Conservation (phyloP, 2,888 invertebrate genomes). For the Xestia rhomboidea region DNA sequence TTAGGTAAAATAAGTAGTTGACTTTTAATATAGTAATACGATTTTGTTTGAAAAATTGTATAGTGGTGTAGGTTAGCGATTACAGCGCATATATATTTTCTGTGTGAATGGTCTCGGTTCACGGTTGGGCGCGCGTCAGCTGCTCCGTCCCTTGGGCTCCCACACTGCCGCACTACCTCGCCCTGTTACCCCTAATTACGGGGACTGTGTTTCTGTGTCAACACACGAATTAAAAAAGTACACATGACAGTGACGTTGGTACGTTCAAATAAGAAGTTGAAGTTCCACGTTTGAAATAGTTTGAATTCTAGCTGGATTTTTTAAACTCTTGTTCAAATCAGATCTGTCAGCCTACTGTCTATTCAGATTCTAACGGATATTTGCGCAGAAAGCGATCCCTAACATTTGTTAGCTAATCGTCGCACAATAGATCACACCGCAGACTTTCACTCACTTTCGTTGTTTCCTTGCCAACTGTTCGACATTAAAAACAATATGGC, state of each 20-base stretch:
- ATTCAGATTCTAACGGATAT: constrained; percentile 25
- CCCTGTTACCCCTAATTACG: constrained; percentile 81
- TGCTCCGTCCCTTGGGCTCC: constrained; percentile 78
- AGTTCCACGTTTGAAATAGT: constrained; percentile 24
- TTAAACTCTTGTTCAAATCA: constrained; percentile 17
- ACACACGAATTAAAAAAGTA: constrained; percentile 69
- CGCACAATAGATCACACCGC: constrained; percentile 69
- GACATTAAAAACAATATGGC: constrained; percentile 85
- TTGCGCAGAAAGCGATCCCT: constrained; percentile 46
- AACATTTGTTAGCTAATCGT: constrained; percentile 64
- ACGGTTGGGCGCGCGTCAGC: constrained; percentile 78
- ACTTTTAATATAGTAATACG: constrained; percentile 53
- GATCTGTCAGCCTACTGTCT: not conserved
- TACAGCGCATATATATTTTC: constrained; percentile 74
- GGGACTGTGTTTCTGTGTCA: constrained; percentile 84
- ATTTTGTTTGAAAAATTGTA: constrained; percentile 51
- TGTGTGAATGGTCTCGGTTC: constrained; percentile 75
- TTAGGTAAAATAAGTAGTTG: constrained; percentile 57
- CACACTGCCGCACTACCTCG: constrained; percentile 71
- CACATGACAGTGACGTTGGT: constrained; percentile 37
- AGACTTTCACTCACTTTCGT: constrained; percentile 83
- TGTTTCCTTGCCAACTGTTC: constrained; percentile 74
- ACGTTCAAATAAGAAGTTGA: constrained; percentile 47
- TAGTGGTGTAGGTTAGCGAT: constrained; percentile 61
- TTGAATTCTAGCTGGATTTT: not conserved